Evolutionary conservation across 2,888 invertebrate genomes (phyloP).

Genomic region (Chymomyza amoena): DNA sequence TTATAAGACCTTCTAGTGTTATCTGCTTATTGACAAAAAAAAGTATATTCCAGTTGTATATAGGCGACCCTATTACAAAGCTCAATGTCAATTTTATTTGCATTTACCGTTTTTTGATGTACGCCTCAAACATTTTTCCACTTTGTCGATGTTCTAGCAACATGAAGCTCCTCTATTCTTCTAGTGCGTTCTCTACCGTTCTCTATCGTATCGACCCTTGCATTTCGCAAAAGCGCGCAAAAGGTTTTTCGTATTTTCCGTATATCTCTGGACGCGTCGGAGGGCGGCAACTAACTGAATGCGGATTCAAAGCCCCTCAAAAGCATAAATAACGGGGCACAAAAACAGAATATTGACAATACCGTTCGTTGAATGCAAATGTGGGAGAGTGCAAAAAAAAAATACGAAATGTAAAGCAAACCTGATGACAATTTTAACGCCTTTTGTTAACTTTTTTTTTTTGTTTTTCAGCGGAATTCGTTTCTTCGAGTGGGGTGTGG

Average conservation of each 20-base stretch:
- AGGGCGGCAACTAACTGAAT: constrained; percentile 53
- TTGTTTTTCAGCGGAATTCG: constrained; percentile 7
- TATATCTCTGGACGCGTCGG: constrained; percentile 47
- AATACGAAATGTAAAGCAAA: constrained; percentile 20
- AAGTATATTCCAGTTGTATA: background rate
- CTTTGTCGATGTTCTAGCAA: constrained; percentile 55
- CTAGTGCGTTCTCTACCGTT: background rate
- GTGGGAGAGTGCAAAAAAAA: constrained; percentile 38
- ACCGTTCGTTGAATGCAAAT: constrained; percentile 59
- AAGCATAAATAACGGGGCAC: constrained; percentile 58
- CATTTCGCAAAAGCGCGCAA: constrained; percentile 11
- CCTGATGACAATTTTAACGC: background rate
- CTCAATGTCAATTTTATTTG: constrained; percentile 9
- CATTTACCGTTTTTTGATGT: constrained; percentile 71
- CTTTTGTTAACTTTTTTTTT: background rate
- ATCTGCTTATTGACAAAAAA: background rate
- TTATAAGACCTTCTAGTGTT: background rate
- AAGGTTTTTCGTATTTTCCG: constrained; percentile 6
- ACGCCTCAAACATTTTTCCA: constrained; percentile 70
- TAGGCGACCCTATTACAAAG: background rate
- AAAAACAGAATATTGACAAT: constrained; percentile 54
- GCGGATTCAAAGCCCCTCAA: constrained; percentile 27
- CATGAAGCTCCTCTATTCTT: constrained; percentile 30
- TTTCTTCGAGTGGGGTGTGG: background rate
- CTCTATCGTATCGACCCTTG: background rate